phyloP scores from a whole-genome alignment of 92 coral and sea anemone species.

The Porites cylindrica region DNA sequence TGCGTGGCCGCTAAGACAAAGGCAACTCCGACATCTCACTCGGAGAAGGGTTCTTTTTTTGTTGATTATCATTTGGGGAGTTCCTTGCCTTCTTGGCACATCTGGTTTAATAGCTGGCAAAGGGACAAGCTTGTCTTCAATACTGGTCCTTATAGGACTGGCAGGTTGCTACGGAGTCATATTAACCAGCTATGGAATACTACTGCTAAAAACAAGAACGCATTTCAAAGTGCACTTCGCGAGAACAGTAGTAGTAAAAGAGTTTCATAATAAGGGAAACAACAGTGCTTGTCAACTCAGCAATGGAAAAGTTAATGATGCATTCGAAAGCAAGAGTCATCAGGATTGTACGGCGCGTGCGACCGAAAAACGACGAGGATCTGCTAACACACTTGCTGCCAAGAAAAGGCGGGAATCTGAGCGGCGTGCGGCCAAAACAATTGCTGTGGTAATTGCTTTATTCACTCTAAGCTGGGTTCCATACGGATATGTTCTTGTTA shows the following conservation, averaged over 20 bases:
- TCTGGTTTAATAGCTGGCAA: background rate
- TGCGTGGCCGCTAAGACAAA: constrained; percentile 51
- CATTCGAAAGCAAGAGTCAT: background rate
- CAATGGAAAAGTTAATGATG: background rate
- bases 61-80: constrained; percentile 12
- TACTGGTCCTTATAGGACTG: constrained; percentile 35
- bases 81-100: constrained; percentile 20
- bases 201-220: constrained; percentile 10
- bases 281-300: background rate
- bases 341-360: constrained; percentile 52
- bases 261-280: background rate
- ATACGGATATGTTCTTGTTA: constrained; percentile 55
- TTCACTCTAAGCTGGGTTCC: constrained; percentile 83
- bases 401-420: constrained; percentile 56
- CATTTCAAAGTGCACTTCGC: constrained; percentile 15
- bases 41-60: background rate
- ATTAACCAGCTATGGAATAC: constrained; percentile 35
- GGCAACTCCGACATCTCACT: background rate
- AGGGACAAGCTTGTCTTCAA: constrained; percentile 7
- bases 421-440: constrained; percentile 69
- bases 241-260: background rate
- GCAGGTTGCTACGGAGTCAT: constrained; percentile 41
- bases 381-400: background rate
- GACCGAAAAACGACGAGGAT: background rate
- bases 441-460: constrained; percentile 72